Conservation (phyloP, 2,888 invertebrate species). For the Neoaliturus tenellus region DNA sequence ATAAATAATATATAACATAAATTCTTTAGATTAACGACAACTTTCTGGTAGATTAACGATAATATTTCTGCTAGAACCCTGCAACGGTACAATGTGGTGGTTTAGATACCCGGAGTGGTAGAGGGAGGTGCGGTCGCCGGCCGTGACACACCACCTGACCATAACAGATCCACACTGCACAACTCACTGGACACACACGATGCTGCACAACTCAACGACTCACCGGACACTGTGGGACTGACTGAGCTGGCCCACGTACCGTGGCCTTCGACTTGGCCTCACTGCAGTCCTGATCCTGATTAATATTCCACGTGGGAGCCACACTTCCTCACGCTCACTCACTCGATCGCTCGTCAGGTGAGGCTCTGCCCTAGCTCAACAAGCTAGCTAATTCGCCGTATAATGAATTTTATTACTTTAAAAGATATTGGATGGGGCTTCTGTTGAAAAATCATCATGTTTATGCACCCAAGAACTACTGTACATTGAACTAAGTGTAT, state of each 20-base stretch:
- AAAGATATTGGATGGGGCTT: too few species aligned
- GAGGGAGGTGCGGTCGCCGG: not conserved
- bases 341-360: not conserved
- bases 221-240: not conserved
- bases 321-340: conserved; percentile 37
- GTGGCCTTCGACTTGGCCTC: conserved; percentile 15
- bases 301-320: conserved; percentile 51
- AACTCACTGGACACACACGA: conserved; percentile 12
- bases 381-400: too few species aligned
- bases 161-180: conserved; percentile 25
- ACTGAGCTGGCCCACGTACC: not conserved
- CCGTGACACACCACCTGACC: conserved; percentile 51
- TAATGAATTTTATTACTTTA: too few species aligned
- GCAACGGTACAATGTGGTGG: not conserved
- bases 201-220: conserved; percentile 16
- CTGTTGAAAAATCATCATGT: too few species aligned
- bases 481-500: too few species aligned
- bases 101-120: not conserved
- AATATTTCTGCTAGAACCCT: too few species aligned
- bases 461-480: too few species aligned
- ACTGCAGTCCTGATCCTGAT: not conserved
- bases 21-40: too few species aligned
- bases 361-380: too few species aligned
- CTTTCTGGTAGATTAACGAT: too few species aligned
- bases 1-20: too few species aligned